Evolutionary conservation across 2,888 invertebrate genomes (phyloP).

Genomic region (Mesorhabditis sp.): DNA sequence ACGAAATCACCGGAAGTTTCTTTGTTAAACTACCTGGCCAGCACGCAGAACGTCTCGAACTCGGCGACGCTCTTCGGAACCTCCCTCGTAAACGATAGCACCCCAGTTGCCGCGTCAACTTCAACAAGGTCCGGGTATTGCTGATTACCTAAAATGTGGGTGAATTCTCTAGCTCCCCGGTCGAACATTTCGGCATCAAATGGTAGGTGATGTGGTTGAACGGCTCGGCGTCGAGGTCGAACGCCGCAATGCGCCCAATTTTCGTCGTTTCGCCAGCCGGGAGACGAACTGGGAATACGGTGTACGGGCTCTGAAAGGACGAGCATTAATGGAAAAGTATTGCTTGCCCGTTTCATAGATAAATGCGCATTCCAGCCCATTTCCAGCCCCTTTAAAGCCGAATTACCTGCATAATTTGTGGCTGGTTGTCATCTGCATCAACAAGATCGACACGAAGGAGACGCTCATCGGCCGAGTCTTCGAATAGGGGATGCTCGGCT

Average conservation of each 20-base stretch:
- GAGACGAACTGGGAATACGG: neutral
- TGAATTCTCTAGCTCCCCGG: neutral
- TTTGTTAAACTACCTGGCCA: neutral
- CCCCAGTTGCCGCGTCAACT: neutral
- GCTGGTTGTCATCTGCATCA: neutral
- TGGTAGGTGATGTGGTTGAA: neutral
- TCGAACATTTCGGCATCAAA: neutral
- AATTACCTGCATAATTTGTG: neutral
- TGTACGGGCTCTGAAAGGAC: neutral
- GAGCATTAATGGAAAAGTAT: neutral
- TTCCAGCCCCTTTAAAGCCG: too few relatives aligned
- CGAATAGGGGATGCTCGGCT: neutral
- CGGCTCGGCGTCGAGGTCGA: neutral
- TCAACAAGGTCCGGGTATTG: neutral
- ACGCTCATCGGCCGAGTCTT: neutral
- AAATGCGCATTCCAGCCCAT: too few relatives aligned
- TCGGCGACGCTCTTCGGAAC: neutral
- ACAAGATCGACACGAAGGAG: neutral
- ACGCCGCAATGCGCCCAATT: neutral
- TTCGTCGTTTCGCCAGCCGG: neutral
- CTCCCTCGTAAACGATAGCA: neutral
- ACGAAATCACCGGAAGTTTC: too few relatives aligned
- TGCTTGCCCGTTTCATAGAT: too few relatives aligned
- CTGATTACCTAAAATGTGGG: neutral
- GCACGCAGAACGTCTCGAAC: neutral